Evolutionary conservation across 2,113 vertebrate species (phyloP).

Genomic region (Macrotus californicus): DNA sequence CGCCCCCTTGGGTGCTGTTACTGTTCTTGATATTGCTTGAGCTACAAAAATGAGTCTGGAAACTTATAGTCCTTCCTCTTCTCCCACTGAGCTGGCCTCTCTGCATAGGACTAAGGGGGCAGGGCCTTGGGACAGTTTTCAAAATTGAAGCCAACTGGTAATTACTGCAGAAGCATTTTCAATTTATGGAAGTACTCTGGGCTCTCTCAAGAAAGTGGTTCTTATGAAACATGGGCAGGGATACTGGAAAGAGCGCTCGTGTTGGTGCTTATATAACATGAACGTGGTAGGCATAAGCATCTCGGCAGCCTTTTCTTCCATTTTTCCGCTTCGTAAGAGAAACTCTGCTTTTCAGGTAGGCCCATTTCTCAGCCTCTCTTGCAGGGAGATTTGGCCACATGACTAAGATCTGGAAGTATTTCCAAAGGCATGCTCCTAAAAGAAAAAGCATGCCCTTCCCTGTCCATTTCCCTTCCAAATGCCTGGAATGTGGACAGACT

Average conservation of each 20-base stretch:
- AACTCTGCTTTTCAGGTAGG: background rate
- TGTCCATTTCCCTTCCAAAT: background rate
- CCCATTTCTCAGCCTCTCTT: background rate
- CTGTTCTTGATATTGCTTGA: background rate
- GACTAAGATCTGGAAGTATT: background rate
- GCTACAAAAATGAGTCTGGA: background rate
- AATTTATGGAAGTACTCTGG: background rate
- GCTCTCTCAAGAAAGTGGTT: background rate
- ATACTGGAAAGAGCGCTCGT: background rate
- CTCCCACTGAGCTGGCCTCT: background rate
- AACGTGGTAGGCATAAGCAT: background rate
- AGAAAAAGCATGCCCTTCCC: background rate
- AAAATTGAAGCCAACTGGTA: background rate
- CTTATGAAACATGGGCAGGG: background rate
- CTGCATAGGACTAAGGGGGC: background rate
- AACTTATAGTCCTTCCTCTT: background rate
- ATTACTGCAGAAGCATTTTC: background rate
- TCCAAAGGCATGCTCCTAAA: background rate
- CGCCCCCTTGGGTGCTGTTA: background rate
- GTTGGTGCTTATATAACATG: accelerated
- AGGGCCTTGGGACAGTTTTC: background rate
- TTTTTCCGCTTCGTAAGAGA: background rate
- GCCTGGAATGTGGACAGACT: background rate
- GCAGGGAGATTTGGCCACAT: background rate
- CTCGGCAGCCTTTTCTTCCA: background rate